Evolutionary conservation across 2,888 invertebrate genomes (phyloP), one percentile per base, ranked within the genome.

Genomic region (Sipunculus nudus): DNA sequence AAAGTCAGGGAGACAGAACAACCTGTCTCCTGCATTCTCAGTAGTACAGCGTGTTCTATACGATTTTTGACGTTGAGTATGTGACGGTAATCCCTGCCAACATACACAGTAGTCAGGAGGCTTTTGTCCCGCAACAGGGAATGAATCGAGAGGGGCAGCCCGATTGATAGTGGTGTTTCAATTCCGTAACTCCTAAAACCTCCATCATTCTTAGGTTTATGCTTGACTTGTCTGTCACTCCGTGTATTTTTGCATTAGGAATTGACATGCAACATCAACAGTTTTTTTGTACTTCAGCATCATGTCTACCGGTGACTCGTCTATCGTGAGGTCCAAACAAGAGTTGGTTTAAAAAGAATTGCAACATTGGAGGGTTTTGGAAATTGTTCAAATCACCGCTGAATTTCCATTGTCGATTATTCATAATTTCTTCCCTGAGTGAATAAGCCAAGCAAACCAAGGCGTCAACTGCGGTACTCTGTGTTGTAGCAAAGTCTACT

Each of bases 1-100:
- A 55, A 62, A 62, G 19, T 62, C 60, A 16, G 54, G 60, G 4
- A 62, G 47, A 55, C 59, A 61, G 47, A 46, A 61, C n/a, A 53
- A n/a, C 48, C 54, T 54, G 54, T 16, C 16, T 19, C 52, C 52
- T 35, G 29, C 26, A 35, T 43, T 43, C 43, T 43, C 19, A 16
- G 40, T 21, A 61, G 59, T 53, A 61, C 58, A 61, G 32, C 29
- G 32, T 61, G 35, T n/a, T 53, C 46, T 26, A 53, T 26, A n/a
- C n/a, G n/a, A 54, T 53, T 53, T 16, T 53, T 52, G 21, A 55
- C 8, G 13, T 55, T 26, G 16, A 55, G 54, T 28, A 55, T 55
- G 26, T 21, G 57, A n/a, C 49, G 8, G 39, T 53, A 53, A n/a
- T 53, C 41, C 23, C 47, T 25, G 23, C 46, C 48, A 25, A 55